Base-by-base conservation (phyloP, 2,888 invertebrate genomes). In the Platynereis dumerilii region DNA sequence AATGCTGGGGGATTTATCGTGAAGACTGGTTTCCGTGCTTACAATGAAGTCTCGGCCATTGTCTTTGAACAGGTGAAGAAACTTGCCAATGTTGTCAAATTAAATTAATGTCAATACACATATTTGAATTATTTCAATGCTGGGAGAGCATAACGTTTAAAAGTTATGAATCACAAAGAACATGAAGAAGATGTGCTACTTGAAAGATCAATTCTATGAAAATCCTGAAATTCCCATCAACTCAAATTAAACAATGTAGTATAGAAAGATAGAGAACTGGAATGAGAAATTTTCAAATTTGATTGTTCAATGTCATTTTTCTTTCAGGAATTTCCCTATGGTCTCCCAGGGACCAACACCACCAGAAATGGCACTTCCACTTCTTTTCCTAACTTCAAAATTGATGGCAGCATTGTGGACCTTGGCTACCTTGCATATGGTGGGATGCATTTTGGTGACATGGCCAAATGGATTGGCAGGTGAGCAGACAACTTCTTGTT, bases 361-460 rank as follows among this genome's bases (percentile, higher is more conserved):
- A 60, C 61, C 20, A 12, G 44, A 22, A 58, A 69, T 27, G 55
- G 22, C 12, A 39, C 67, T 17, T 27, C 27, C 28, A 63, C 71
- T 24, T 63, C 54, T 10, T 71, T 67, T 28, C 71, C 71, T 5
- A 45, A 62, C 34, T 69, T 71, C 45, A 10, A 20, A 24, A 53
- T 66, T 1, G 58, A 48, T 10, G 27, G 53, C 26, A 20, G n/a
- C 15, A 26, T 26, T 24, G 24, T 29, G n/a, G 26, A 22, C 2
- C 44, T 61, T 2, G 70, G 68, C 15, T 70, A 54, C 44, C 58
- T 70, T 2, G 64, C 71, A 15, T 65, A 64, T 34, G 70, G 62
- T 20, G 66, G 64, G 22, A 66, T 67, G 20, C 58, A 64, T 54
- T 15, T 69, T 12, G 69, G 69, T 27, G 66, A 66, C 27, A 63